Evolutionary conservation across 2,797 vertebrate genomes (phyloP).

Genomic region (Myotis myotis): DNA sequence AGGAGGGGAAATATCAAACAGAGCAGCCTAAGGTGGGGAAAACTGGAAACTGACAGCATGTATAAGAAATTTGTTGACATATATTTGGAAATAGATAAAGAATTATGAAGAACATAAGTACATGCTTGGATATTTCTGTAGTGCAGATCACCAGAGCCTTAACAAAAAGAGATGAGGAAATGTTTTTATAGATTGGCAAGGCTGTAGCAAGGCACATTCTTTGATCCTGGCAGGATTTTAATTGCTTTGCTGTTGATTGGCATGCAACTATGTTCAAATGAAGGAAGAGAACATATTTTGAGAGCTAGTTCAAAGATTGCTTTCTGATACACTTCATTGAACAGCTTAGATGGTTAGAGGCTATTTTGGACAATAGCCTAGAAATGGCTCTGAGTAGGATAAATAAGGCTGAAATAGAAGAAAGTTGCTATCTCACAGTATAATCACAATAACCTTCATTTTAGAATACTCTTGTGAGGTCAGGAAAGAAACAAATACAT

Average conservation of each 20-base stretch:
- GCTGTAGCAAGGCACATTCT: slow-evolving; percentile 71
- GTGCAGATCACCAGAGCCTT: slow-evolving; percentile 61
- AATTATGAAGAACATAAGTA: slow-evolving; percentile 61
- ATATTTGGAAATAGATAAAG: slow-evolving; percentile 76
- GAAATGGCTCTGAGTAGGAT: slow-evolving; percentile 78
- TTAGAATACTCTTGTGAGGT: slow-evolving; percentile 74
- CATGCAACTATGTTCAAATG: slow-evolving; percentile 77
- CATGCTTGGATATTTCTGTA: slow-evolving; percentile 67
- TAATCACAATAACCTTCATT: slow-evolving; percentile 71
- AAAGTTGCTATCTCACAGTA: slow-evolving; percentile 64
- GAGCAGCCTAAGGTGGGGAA: background rate
- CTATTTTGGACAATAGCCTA: slow-evolving; percentile 84
- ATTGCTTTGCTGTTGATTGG: slow-evolving; percentile 84
- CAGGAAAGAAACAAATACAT: slow-evolving; percentile 47
- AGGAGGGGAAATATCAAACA: slow-evolving; percentile 40
- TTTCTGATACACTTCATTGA: slow-evolving; percentile 81
- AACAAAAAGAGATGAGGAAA: slow-evolving; percentile 76
- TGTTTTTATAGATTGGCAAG: slow-evolving; percentile 78
- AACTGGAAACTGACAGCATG: slow-evolving; percentile 8
- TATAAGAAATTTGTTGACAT: slow-evolving; percentile 73
- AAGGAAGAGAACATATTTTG: slow-evolving; percentile 78
- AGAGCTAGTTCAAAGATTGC: slow-evolving; percentile 79
- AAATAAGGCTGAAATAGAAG: slow-evolving; percentile 78
- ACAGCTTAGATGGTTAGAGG: slow-evolving; percentile 81
- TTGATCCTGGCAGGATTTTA: slow-evolving; percentile 85